Evolutionary conservation across 2,113 vertebrate genomes (phyloP).

Genomic region (Phoenicopterus ruber): DNA sequence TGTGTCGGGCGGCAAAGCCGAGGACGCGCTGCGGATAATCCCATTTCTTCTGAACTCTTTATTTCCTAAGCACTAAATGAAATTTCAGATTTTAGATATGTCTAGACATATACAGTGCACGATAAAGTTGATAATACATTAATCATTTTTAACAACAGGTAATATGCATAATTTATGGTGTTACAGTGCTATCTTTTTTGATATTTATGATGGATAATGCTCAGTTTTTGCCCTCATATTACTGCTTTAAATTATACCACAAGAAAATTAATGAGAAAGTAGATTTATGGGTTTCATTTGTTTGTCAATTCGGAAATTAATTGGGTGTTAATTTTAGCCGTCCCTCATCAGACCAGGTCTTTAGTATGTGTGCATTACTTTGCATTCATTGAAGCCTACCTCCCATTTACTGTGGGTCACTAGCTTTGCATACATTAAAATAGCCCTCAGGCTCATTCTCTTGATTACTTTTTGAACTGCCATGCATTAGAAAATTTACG

Average conservation of each 20-base stretch:
- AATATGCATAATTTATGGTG: slow-evolving; percentile 88
- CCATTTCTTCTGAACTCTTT: slow-evolving; percentile 19
- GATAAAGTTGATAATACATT: slow-evolving; percentile 84
- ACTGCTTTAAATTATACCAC: slow-evolving; percentile 96
- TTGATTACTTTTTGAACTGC: slow-evolving; percentile 97
- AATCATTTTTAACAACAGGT: slow-evolving; percentile 88
- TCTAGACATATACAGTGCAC: slow-evolving; percentile 73
- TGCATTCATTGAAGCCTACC: slow-evolving; percentile 92
- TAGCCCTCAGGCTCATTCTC: slow-evolving; percentile 92
- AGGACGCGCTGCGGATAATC: not conserved
- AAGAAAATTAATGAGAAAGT: slow-evolving; percentile 98
- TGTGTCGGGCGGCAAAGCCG: not conserved
- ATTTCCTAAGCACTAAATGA: slow-evolving; percentile 56
- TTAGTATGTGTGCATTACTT: slow-evolving; percentile 86
- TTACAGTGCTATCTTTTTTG: slow-evolving; percentile 92
- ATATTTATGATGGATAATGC: slow-evolving; percentile 99
- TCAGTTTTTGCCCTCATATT: slow-evolving; percentile 88
- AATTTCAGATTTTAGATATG: slow-evolving; percentile 74
- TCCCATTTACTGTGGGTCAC: slow-evolving; percentile 95
- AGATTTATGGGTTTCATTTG: slow-evolving; percentile 99
- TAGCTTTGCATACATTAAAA: slow-evolving; percentile 98
- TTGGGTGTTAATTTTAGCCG: slow-evolving; percentile 99
- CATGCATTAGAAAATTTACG: slow-evolving; percentile 91
- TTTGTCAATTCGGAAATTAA: slow-evolving; percentile 99
- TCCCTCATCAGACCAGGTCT: slow-evolving; percentile 92